Evolutionary conservation across 2,888 invertebrate species (phyloP).

Genomic region (Polyploca ridens): DNA sequence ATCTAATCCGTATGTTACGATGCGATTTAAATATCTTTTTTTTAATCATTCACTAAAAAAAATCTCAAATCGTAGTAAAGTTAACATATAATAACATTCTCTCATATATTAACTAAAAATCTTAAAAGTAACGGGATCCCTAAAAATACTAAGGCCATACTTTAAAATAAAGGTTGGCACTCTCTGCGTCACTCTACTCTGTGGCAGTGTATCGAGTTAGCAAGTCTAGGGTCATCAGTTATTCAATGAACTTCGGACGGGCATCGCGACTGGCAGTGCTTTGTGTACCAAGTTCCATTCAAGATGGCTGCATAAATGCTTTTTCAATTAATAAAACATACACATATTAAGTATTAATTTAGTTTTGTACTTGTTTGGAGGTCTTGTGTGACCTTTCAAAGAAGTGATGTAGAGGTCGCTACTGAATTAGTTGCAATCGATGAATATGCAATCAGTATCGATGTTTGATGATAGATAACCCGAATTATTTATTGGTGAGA

Average conservation of each 20-base stretch:
- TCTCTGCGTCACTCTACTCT: neutral
- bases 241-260: constrained; percentile 42
- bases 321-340: constrained; percentile 6
- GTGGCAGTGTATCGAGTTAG: constrained; percentile 22
- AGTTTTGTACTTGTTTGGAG: neutral
- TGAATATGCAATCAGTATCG: too few relatives aligned
- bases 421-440: too few relatives aligned
- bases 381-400: neutral
- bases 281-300: constrained; percentile 20
- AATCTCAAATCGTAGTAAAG: too few relatives aligned
- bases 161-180: neutral
- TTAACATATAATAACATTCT: too few relatives aligned
- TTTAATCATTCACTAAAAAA: too few relatives aligned
- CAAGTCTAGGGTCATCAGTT: constrained; percentile 45
- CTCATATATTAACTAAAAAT: too few relatives aligned
- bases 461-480: too few relatives aligned
- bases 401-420: neutral
- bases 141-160: too few relatives aligned
- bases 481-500: neutral
- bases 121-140: too few relatives aligned
- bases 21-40: too few relatives aligned
- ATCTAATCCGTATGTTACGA: too few relatives aligned
- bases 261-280: constrained; percentile 19
- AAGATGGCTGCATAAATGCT: constrained; percentile 18
- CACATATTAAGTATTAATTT: constrained; percentile 1